Evolutionary conservation across 2,797 vertebrate genomes (phyloP).

Genomic region (Diglossa cyanea): DNA sequence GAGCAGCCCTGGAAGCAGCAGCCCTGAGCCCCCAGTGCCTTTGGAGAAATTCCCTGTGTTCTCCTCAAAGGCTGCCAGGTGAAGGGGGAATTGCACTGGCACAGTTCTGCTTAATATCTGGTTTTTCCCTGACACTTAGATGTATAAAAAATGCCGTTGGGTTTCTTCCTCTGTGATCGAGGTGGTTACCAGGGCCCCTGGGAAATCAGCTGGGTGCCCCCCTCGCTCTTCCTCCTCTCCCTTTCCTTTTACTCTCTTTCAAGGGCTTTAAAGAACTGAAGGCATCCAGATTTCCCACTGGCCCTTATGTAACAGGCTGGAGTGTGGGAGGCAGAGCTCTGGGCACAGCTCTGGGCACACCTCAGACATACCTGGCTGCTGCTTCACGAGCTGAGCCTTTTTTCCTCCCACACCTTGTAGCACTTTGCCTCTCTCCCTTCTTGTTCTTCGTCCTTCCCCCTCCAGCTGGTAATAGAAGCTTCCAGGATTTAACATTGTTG

Average conservation of each 20-base stretch:
- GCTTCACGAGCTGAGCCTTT: not conserved
- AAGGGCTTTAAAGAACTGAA: not conserved
- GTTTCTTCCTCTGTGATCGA: not conserved
- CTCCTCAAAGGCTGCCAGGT: slow-evolving; percentile 3
- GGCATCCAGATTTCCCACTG: not conserved
- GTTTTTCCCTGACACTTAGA: not conserved
- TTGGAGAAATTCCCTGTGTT: slow-evolving; percentile 27
- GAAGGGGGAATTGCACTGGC: not conserved
- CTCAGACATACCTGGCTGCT: not conserved
- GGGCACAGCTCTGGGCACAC: slow-evolving; percentile 5
- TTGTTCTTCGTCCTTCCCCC: not conserved
- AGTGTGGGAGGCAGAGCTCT: slow-evolving; percentile 15
- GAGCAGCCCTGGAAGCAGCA: not conserved
- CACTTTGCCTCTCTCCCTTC: not conserved
- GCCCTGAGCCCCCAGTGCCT: not conserved
- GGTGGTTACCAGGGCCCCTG: not conserved
- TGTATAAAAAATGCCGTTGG: not conserved
- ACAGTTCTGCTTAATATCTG: not conserved
- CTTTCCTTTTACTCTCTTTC: not conserved
- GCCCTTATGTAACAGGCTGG: not conserved
- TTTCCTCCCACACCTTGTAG: not conserved
- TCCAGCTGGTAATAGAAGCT: not conserved
- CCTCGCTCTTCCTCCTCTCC: not conserved
- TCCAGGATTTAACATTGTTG: not conserved
- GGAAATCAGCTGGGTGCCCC: not conserved